Evolutionary conservation across 2,888 invertebrate genomes (phyloP).

Genomic region (Nesidiocoris tenuis): DNA sequence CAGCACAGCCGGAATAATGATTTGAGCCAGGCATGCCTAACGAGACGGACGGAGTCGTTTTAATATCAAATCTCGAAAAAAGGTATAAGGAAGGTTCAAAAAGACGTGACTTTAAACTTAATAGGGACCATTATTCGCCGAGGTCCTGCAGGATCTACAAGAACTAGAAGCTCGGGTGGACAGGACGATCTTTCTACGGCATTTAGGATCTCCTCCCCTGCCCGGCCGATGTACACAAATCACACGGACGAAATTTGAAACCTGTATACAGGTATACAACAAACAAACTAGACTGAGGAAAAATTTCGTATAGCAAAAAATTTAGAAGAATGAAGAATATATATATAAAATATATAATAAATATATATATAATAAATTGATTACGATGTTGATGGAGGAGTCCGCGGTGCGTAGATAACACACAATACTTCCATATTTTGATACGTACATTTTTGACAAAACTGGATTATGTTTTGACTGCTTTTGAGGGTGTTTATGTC

Average conservation of each 20-base stretch:
- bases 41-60: background rate
- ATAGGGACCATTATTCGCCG: background rate
- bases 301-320: too few relatives aligned
- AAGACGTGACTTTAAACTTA: slow-evolving; percentile 1
- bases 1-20: background rate
- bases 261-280: too few relatives aligned
- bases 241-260: background rate
- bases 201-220: background rate
- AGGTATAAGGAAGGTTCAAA: background rate
- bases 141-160: background rate
- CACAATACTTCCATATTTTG: too few relatives aligned
- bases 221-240: background rate
- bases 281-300: too few relatives aligned
- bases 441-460: too few relatives aligned
- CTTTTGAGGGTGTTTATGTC: too few relatives aligned
- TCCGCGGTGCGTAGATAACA: too few relatives aligned
- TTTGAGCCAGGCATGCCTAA: background rate
- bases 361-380: background rate
- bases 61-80: slow-evolving; percentile 3
- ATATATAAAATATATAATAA: background rate
- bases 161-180: background rate
- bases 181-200: background rate
- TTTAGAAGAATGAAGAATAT: too few relatives aligned
- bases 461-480: too few relatives aligned
- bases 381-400: background rate